These are phyloP conservation scores for Lochmaea crataegi DNA, from an alignment of 2,888 invertebrate species.

Conservation along the genomic window DNA sequence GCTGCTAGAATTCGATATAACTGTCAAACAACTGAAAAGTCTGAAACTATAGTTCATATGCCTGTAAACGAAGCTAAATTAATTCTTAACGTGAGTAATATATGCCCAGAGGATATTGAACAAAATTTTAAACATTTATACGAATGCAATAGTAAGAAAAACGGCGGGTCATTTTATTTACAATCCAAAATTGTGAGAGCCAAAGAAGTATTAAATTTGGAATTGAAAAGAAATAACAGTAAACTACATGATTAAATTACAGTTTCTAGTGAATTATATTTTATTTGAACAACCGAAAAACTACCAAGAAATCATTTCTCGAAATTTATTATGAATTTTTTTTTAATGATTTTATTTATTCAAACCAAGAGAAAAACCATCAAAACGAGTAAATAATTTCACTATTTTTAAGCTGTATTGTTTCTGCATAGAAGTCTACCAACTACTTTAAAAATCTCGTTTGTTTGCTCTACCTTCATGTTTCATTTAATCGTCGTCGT, in stretches of 20 bases:
- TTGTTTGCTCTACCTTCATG: too few species aligned
- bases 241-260: neutral
- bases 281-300: neutral
- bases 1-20: constrained; percentile 70
- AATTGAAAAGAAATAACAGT: constrained; percentile 64
- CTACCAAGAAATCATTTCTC: too few species aligned
- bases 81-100: constrained; percentile 84
- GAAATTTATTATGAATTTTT: too few species aligned
- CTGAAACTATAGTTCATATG: constrained; percentile 38
- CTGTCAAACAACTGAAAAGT: constrained; percentile 14
- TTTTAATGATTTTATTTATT: too few species aligned
- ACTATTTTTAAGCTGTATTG: too few species aligned
- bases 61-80: constrained; percentile 82
- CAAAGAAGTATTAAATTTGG: constrained; percentile 84
- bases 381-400: too few species aligned
- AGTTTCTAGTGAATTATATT: neutral
- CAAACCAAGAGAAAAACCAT: too few species aligned
- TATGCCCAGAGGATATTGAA: constrained; percentile 74
- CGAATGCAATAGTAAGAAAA: constrained; percentile 85
- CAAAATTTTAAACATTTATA: constrained; percentile 88
- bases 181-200: constrained; percentile 94
- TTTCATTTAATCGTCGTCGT: too few species aligned
- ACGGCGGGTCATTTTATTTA: constrained; percentile 94
- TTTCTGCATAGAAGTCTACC: too few species aligned
- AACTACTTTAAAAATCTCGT: too few species aligned